Evolutionary conservation across 2,888 invertebrate genomes (phyloP).

Genomic region (Zygogramma bicolorata): DNA sequence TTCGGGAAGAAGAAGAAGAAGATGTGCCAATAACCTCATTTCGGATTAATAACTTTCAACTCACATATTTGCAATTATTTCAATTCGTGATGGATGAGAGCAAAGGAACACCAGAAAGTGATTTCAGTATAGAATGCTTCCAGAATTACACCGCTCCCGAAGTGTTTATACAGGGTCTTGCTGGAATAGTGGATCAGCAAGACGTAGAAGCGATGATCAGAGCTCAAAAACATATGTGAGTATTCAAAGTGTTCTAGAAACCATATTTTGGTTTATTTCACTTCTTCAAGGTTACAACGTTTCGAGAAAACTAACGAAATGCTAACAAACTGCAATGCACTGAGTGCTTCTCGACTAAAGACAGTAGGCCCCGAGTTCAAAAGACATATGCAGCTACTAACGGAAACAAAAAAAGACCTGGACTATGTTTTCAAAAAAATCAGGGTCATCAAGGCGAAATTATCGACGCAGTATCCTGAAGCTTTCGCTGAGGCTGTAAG

Average conservation of each 20-base stretch:
- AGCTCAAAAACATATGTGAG: constrained; percentile 93
- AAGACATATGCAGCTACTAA: constrained; percentile 86
- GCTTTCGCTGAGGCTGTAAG: constrained; percentile 74
- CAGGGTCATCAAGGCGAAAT: constrained; percentile 82
- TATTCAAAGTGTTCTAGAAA: not conserved
- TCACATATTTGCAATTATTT: not conserved
- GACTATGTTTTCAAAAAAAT: constrained; percentile 95
- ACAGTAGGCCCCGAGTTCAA: constrained; percentile 90
- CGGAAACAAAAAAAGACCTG: constrained; percentile 94
- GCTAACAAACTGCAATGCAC: constrained; percentile 94
- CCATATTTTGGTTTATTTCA: not conserved
- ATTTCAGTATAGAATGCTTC: constrained; percentile 87
- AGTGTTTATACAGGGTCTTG: constrained; percentile 92
- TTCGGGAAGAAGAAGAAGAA: too few relatives aligned
- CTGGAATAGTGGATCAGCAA: constrained; percentile 91
- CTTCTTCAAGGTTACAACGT: constrained; percentile 81
- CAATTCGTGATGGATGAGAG: constrained; percentile 59
- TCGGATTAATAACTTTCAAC: not conserved
- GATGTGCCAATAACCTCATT: not conserved
- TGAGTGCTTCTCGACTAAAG: constrained; percentile 90
- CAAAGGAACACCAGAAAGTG: constrained; percentile 75
- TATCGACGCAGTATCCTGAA: constrained; percentile 77
- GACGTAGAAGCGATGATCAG: constrained; percentile 91
- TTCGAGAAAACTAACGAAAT: constrained; percentile 99
- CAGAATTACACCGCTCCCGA: constrained; percentile 92